Percentiles rank a stretch among this genome's conserved stretches.
phyloP scores from a whole-genome alignment of 2,888 invertebrate species.

The Diarsia mendica region DNA sequence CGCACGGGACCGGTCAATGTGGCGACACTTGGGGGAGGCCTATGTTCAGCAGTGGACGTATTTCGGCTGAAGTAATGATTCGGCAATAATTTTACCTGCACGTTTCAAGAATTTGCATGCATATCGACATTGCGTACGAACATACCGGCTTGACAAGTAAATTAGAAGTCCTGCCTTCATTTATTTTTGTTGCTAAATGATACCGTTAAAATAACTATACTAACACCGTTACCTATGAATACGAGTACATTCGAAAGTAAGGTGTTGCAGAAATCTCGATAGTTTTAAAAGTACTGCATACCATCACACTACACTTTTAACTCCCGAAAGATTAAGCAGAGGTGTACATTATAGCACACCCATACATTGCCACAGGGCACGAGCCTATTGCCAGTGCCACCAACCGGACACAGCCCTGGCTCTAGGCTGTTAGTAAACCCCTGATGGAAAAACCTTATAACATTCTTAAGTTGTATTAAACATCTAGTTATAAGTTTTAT shows the following conservation, averaged over 20 bases:
- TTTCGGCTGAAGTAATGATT: no score
- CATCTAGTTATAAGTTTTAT: neutral
- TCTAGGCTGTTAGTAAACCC: neutral
- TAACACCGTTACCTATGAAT: neutral
- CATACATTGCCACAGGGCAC: neutral
- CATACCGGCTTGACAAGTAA: neutral
- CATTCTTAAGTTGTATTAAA: neutral
- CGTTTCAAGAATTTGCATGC: constrained; percentile 1
- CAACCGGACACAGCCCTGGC: neutral
- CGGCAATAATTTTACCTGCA: neutral
- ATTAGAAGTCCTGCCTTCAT: neutral
- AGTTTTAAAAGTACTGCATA: no score
- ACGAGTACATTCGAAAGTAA: neutral
- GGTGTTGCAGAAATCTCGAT: neutral
- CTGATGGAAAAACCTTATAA: neutral
- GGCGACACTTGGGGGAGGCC: no score
- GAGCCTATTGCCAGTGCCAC: neutral
- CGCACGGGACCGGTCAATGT: no score
- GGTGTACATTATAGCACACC: neutral
- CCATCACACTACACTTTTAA: no score
- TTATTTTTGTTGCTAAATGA: neutral
- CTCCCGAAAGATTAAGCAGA: neutral
- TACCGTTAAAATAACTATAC: no score
- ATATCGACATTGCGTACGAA: neutral
- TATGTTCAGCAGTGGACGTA: no score